Conservation (phyloP, 2,888 invertebrate species). For the Synergus japonicus region DNA sequence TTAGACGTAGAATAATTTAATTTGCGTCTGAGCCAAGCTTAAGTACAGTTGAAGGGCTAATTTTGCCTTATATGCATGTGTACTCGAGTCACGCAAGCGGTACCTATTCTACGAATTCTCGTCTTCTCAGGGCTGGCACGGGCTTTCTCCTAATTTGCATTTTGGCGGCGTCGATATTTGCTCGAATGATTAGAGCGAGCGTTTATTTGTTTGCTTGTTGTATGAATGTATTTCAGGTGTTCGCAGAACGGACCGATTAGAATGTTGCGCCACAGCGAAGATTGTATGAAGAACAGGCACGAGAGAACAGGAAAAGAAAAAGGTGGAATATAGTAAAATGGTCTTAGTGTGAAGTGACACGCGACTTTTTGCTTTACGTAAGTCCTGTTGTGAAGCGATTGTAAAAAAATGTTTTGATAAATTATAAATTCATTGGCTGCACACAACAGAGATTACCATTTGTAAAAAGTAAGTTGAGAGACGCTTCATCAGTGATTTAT, state of each 20-base stretch:
- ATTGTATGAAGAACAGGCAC: slow-evolving; percentile 20
- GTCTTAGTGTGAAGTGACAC: slow-evolving; percentile 18
- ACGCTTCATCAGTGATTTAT: not conserved
- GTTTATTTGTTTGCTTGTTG: slow-evolving; percentile 34
- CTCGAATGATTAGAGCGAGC: slow-evolving; percentile 34
- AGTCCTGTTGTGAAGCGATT: not conserved
- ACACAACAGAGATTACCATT: not conserved
- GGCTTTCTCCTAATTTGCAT: slow-evolving; percentile 67
- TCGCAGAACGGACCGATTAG: slow-evolving; percentile 35
- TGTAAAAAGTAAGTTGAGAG: not conserved
- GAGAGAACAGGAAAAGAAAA: not conserved
- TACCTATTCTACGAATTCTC: slow-evolving; percentile 50
- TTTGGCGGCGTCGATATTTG: slow-evolving; percentile 47
- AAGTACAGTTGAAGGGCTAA: slow-evolving; percentile 37
- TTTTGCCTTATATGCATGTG: slow-evolving; percentile 2
- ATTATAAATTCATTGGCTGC: not conserved
- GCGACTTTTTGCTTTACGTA: slow-evolving; percentile 18
- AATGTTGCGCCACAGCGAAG: slow-evolving; percentile 23
- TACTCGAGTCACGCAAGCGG: slow-evolving; percentile 35
- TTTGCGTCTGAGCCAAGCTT: slow-evolving; percentile 22
- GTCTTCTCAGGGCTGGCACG: slow-evolving; percentile 44
- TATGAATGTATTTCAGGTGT: slow-evolving; percentile 33
- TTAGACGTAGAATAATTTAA: slow-evolving; percentile 11
- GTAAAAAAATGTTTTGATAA: not conserved
- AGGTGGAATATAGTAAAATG: not conserved